Evolutionary conservation across 92 coral and sea anemone species (phyloP), one percentile per base, ranked within the genome.

Genomic region (Galaxea fascicularis): DNA sequence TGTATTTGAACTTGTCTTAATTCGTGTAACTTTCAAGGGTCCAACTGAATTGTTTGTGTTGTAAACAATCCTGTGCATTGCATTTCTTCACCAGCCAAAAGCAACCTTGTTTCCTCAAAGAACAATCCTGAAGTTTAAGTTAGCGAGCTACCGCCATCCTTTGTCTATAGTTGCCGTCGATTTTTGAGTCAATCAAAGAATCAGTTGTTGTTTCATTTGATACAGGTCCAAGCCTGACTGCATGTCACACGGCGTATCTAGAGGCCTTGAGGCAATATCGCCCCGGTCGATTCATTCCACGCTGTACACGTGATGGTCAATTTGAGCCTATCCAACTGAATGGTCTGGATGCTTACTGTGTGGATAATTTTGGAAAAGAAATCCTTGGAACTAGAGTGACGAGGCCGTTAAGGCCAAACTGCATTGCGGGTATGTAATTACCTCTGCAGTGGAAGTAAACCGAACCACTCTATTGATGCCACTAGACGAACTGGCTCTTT

Each of bases 261-360:
- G 56, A 87, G 22, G 93, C 95, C 18, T 66, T 92, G 69, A 64
- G 85, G 49, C 72, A 66, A 27, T 94, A 94, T 71, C 56, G 82
- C 30, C 82, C 87, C 59, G 94, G 99, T 44, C 93, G 95, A 28
- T 92, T 73, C 74, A 56, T 95, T 18, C 99, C 99, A 25, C 93
- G 91, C 4, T 96, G 99, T 68, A 89, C 91, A 73, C 63, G 89
- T 20, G 87, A 78, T 82, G 99, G 99, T 20, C 78, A 76, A 85
- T 96, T 95, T 89, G 88, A 93, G 45, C 84, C 86, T 13, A 81
- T 88, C 49, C 99, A 96, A 79, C 79, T 88, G 26, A 60, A 86
- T 51, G 93, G 87, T n/a, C 62, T 73, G 9, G 86, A 91, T 58
- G 88, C 93, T 3, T 90, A 74, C 79, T 96, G 99, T 75, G 92